Conservation (phyloP, 2,888 invertebrate genomes). For the Coenonympha arcania region DNA sequence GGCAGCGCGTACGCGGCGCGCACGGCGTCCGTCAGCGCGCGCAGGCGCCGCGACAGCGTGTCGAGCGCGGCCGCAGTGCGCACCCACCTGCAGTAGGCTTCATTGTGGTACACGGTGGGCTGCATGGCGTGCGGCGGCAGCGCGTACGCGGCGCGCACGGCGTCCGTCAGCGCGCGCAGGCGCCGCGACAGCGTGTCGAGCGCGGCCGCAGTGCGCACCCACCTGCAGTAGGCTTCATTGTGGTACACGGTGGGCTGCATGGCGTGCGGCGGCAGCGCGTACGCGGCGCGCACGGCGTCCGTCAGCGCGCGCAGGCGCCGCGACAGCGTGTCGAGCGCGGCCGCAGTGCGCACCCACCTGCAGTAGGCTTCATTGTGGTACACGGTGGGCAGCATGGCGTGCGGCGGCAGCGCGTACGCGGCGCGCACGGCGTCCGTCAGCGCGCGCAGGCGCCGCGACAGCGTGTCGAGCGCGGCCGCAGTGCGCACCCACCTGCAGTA, state of each 20-base stretch:
- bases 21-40: conserved; percentile 81
- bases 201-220: conserved; percentile 75
- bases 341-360: conserved; percentile 73
- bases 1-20: conserved; percentile 83
- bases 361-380: conserved; percentile 83
- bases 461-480: conserved; percentile 74
- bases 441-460: conserved; percentile 79
- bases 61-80: conserved; percentile 76
- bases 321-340: conserved; percentile 76
- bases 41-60: conserved; percentile 79
- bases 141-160: conserved; percentile 80
- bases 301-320: conserved; percentile 80
- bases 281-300: conserved; percentile 81
- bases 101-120: conserved; percentile 86
- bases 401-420: conserved; percentile 82
- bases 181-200: conserved; percentile 78
- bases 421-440: conserved; percentile 81
- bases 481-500: conserved; percentile 74
- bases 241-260: conserved; percentile 85
- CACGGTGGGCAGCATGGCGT: conserved; percentile 83
- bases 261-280: conserved; percentile 82
- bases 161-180: conserved; percentile 80
- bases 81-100: conserved; percentile 75
- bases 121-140: conserved; percentile 84
- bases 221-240: conserved; percentile 79